Conservation (phyloP, 2,888 invertebrate species). For the Schrankia costaestrigalis region DNA sequence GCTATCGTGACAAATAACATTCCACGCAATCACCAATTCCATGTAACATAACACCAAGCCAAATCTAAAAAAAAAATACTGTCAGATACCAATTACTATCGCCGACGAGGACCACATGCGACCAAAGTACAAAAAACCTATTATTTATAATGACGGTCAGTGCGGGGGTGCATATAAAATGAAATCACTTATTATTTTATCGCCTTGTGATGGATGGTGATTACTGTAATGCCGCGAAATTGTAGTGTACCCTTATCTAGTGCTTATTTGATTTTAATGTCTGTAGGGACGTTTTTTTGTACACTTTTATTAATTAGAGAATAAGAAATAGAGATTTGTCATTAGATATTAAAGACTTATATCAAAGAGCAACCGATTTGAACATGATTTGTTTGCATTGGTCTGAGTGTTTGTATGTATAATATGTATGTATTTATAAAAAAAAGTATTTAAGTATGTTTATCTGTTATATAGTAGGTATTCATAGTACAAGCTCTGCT, state of each 20-base stretch:
- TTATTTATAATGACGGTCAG: conserved; percentile 51
- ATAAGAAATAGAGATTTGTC: no score
- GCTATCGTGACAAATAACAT: conserved; percentile 2
- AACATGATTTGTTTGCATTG: no score
- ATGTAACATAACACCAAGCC: conserved; percentile 11
- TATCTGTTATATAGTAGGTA: no score
- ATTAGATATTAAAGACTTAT: no score
- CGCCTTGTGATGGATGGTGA: conserved; percentile 60
- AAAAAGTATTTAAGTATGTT: no score
- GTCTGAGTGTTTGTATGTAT: no score
- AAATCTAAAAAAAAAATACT: conserved; percentile 13
- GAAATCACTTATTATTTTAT: conserved; percentile 68
- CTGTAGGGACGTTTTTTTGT: no score
- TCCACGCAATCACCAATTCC: conserved; percentile 14
- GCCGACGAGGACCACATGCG: conserved; percentile 51
- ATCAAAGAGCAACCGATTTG: no score
- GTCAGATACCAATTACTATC: conserved; percentile 23
- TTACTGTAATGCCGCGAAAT: conserved; percentile 50
- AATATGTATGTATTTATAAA: no score
- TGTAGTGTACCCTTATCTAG: conserved; percentile 24
- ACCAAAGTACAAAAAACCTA: conserved; percentile 54
- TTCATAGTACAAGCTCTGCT: no score
- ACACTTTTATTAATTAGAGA: no score
- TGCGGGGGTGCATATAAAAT: conserved; percentile 70
- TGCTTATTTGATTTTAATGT: conserved; percentile 24